Percentiles rank a stretch among this genome's conserved stretches.
Conservation (phyloP, 2,888 invertebrate genomes). For the Heliconius charithonia region DNA sequence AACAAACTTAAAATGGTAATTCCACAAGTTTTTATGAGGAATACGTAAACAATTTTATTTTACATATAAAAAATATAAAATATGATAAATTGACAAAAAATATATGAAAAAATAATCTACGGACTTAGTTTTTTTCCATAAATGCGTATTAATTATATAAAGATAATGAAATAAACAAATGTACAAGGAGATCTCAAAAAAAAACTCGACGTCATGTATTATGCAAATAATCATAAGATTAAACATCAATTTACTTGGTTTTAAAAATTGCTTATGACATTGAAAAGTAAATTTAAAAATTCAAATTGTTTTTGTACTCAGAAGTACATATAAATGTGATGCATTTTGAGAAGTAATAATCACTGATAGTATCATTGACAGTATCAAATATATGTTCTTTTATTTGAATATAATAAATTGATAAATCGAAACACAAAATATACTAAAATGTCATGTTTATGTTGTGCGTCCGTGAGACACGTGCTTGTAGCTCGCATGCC, state of each 20-base stretch:
- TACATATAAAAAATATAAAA: conserved; percentile 12
- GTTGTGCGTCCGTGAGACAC: neutral
- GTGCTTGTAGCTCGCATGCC: neutral
- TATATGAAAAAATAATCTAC: neutral
- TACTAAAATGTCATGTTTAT: neutral
- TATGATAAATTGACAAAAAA: neutral
- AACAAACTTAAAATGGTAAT: neutral
- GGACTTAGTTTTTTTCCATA: neutral
- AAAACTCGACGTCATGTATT: neutral
- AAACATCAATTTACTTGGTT: neutral
- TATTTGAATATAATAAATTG: neutral
- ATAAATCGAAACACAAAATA: neutral
- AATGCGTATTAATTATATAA: neutral
- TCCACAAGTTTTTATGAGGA: neutral
- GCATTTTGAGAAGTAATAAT: neutral
- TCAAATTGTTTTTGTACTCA: too few relatives aligned
- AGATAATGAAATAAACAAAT: neutral
- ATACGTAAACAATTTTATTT: neutral
- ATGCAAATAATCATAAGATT: neutral
- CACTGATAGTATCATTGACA: too few relatives aligned
- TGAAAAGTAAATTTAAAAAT: neutral
- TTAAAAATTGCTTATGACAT: too few relatives aligned
- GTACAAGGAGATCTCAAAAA: neutral
- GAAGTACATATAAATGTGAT: neutral
- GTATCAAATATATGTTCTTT: neutral